These are phyloP conservation scores for Melinaea menophilus DNA, from an alignment of 2,888 invertebrate genomes.

Conservation along the genomic window DNA sequence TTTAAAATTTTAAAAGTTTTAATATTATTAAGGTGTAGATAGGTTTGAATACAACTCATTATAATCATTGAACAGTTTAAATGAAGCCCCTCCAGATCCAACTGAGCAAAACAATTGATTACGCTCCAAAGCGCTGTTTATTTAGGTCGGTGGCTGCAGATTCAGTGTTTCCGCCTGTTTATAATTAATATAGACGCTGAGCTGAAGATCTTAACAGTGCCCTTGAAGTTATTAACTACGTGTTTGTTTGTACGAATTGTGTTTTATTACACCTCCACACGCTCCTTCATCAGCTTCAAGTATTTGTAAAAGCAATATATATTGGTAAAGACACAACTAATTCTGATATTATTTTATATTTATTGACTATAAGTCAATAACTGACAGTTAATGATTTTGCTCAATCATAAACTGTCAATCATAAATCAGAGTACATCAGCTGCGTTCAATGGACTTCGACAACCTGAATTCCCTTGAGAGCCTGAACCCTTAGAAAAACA, in stretches of 20 bases:
- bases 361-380: too few species aligned
- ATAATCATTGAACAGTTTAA: slow-evolving; percentile 10
- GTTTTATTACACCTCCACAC: neutral
- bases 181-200: neutral
- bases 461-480: slow-evolving; percentile 94
- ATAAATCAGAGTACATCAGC: slow-evolving; percentile 83
- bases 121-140: slow-evolving; percentile 20
- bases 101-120: slow-evolving; percentile 22
- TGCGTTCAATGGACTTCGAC: slow-evolving; percentile 91
- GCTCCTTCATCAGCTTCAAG: too few species aligned
- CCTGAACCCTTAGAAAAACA: slow-evolving; percentile 92
- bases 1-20: too few species aligned
- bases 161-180: slow-evolving; percentile 7
- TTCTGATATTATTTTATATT: too few species aligned
- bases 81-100: slow-evolving; percentile 10
- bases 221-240: neutral
- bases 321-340: too few species aligned
- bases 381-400: neutral
- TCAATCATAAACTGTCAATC: too few species aligned
- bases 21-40: neutral
- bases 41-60: neutral
- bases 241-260: neutral
- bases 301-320: too few species aligned
- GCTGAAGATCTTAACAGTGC: neutral
- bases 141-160: slow-evolving; percentile 13